A percentile compares a stretch with the other conserved stretches of the same genome.
These are phyloP conservation scores for Clarias laeviceps DNA, from an alignment of 2,797 vertebrate species.

Conservation along the genomic window DNA sequence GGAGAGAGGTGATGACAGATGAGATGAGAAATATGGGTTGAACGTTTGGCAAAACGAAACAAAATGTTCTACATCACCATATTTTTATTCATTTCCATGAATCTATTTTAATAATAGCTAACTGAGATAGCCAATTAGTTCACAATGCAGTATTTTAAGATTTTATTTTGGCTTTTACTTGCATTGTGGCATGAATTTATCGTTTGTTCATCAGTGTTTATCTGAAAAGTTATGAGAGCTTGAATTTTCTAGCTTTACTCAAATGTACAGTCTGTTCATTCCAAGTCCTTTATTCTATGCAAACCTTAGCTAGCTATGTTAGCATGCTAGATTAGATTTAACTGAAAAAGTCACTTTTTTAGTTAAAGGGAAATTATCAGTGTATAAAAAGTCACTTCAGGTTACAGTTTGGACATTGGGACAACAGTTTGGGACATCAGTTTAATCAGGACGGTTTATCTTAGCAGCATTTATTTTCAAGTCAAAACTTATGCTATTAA, in stretches of 20 bases:
- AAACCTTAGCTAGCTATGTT: neutral
- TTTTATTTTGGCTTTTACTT: neutral
- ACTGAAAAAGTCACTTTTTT: neutral
- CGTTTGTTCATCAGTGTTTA: neutral
- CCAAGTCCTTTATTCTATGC: too few species aligned
- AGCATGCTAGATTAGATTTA: neutral
- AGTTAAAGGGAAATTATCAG: neutral
- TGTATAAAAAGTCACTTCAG: neutral
- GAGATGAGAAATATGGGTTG: neutral
- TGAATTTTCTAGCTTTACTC: neutral
- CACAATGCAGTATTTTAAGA: too few species aligned
- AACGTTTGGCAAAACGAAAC: neutral
- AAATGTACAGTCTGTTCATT: neutral
- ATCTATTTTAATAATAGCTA: neutral
- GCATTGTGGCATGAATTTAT: neutral
- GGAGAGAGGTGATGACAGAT: too few species aligned
- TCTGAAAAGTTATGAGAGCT: neutral
- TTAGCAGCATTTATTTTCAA: neutral
- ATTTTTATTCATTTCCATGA: neutral
- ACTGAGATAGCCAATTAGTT: neutral
- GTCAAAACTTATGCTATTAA: neutral
- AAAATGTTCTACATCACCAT: neutral
- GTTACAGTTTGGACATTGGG: too few species aligned
- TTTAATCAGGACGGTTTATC: neutral
- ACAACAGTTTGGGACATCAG: too few species aligned